Evolutionary conservation across 2,113 vertebrate genomes (phyloP).

Genomic region (Silurus asotus): DNA sequence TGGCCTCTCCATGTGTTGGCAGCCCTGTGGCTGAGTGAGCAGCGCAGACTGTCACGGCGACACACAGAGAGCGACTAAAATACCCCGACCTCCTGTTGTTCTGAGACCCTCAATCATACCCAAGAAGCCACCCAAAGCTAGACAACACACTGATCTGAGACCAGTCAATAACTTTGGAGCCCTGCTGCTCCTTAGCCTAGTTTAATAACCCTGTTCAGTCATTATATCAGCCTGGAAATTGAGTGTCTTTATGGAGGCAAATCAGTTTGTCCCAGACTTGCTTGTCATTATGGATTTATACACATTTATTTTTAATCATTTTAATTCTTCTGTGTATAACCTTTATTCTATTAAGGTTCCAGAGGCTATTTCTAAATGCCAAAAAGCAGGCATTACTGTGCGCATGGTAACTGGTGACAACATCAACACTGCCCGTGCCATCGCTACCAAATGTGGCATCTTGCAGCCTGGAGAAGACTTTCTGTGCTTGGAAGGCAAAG

Average conservation of each 20-base stretch:
- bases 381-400: conserved; percentile 90
- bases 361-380: conserved; percentile 88
- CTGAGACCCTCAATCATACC: conserved; percentile 16
- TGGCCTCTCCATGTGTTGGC: conserved; percentile 31
- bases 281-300: not conserved
- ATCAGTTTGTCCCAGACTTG: conserved; percentile 8
- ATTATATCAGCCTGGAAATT: not conserved
- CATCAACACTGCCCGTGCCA: conserved; percentile 95
- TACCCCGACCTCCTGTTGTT: conserved; percentile 37
- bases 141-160: conserved; percentile 17
- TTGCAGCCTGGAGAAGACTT: conserved; percentile 88
- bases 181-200: conserved; percentile 7
- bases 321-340: not conserved
- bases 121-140: not conserved
- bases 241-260: not conserved
- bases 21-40: conserved; percentile 37
- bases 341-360: conserved; percentile 78
- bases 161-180: not conserved
- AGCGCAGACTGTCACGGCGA: conserved; percentile 28
- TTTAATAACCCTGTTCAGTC: conserved; percentile 4
- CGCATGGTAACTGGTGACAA: conserved; percentile 98
- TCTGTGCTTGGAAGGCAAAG: conserved; percentile 93
- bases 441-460: conserved; percentile 95
- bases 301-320: conserved; percentile 16
- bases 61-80: conserved; percentile 43